These are phyloP conservation scores for Cremastinae sp. DNA, from an alignment of 2,888 invertebrate genomes.

Conservation along the genomic window DNA sequence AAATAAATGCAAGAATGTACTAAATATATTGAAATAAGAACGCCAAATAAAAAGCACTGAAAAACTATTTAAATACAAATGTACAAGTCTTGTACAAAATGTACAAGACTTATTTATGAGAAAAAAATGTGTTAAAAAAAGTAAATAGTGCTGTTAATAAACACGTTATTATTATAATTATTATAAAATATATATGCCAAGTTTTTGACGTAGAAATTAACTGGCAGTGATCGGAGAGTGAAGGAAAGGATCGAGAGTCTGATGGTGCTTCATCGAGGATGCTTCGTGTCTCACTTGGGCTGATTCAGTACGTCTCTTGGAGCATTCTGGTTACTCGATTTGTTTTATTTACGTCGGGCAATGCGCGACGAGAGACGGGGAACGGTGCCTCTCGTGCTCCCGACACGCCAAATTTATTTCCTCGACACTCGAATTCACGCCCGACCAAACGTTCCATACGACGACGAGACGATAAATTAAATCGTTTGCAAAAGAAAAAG, in stretches of 20 bases:
- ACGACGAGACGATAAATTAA: slow-evolving; percentile 68
- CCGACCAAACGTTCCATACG: slow-evolving; percentile 55
- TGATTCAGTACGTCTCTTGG: slow-evolving; percentile 49
- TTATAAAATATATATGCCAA: too few relatives aligned
- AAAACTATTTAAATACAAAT: too few relatives aligned
- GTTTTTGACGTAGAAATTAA: slow-evolving; percentile 15
- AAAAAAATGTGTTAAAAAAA: too few relatives aligned
- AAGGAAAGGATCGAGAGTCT: slow-evolving; percentile 49
- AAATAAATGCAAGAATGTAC: too few relatives aligned
- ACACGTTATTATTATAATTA: too few relatives aligned
- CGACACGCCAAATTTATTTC: slow-evolving; percentile 74
- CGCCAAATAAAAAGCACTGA: too few relatives aligned
- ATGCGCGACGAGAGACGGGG: slow-evolving; percentile 57
- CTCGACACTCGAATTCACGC: slow-evolving; percentile 60
- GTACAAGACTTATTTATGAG: too few relatives aligned
- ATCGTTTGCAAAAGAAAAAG: slow-evolving; percentile 60
- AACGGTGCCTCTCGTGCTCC: slow-evolving; percentile 62
- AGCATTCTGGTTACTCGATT: slow-evolving; percentile 58
- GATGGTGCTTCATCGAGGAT: slow-evolving; percentile 38
- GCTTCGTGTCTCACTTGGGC: slow-evolving; percentile 56
- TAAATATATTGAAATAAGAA: too few relatives aligned
- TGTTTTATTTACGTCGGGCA: slow-evolving; percentile 70
- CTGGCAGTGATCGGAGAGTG: slow-evolving; percentile 16
- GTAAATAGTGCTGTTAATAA: too few relatives aligned
- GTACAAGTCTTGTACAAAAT: too few relatives aligned